These are phyloP conservation scores for Castor canadensis DNA, from an alignment of 2,113 vertebrate species.

Conservation along the genomic window DNA sequence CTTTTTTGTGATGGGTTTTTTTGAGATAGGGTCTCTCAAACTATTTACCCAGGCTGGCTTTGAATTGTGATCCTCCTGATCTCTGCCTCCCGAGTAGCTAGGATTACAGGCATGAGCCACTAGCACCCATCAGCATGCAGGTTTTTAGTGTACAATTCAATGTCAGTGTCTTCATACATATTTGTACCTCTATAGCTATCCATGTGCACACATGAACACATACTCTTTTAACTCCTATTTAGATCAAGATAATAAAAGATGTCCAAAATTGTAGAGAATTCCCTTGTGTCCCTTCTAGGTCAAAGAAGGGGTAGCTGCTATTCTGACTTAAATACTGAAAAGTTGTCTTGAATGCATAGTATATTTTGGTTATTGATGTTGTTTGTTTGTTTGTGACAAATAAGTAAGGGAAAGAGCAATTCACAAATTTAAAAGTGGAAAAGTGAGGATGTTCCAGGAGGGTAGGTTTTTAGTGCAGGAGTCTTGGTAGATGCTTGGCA, in stretches of 20 bases:
- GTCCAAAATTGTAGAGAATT: neutral
- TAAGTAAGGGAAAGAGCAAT: neutral
- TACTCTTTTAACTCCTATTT: neutral
- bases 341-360: neutral
- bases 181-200: neutral
- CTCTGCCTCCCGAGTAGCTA: too few relatives aligned
- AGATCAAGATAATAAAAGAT: neutral
- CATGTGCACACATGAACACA: neutral
- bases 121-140: neutral
- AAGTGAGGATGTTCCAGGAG: neutral
- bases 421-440: neutral
- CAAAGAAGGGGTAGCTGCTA: neutral
- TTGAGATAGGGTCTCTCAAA: too few relatives aligned
- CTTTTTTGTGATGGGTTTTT: too few relatives aligned
- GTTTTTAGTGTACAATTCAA: constrained; percentile 18
- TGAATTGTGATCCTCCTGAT: too few relatives aligned
- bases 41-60: too few relatives aligned
- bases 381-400: neutral
- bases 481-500: neutral
- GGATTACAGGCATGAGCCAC: neutral
- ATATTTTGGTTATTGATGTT: neutral
- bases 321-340: constrained; percentile 15
- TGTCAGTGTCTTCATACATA: neutral
- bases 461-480: neutral
- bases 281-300: neutral